These are phyloP conservation scores for Chaetura pelagica DNA, from an alignment of 2,113 vertebrate species.

Conservation along the genomic window DNA sequence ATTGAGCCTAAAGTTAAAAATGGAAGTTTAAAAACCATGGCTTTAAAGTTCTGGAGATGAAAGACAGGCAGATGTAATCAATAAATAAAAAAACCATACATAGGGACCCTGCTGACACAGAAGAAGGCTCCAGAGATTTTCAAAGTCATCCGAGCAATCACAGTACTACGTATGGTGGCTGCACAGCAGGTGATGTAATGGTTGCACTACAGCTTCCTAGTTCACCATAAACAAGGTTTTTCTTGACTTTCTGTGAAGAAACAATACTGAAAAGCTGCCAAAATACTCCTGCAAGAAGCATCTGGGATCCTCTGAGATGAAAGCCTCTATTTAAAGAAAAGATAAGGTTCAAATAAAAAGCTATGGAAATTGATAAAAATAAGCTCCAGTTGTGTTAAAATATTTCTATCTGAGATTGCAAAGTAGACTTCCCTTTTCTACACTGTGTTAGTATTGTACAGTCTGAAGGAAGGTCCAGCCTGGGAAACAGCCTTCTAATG, in stretches of 20 bases:
- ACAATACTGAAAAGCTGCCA: conserved; percentile 45
- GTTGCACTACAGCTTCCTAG: neutral
- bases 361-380: conserved; percentile 50
- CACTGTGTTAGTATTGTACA: neutral
- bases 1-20: neutral
- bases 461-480: neutral
- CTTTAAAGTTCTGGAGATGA: neutral
- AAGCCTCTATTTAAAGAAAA: conserved; percentile 34
- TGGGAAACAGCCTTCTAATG: neutral
- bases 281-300: neutral
- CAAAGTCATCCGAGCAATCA: neutral
- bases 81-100: neutral
- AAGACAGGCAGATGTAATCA: neutral
- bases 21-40: neutral
- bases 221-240: neutral
- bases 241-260: conserved; percentile 4
- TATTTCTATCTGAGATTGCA: conserved; percentile 30
- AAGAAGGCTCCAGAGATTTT: neutral
- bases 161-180: neutral
- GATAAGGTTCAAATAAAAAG: conserved; percentile 33
- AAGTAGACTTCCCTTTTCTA: neutral
- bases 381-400: conserved; percentile 20
- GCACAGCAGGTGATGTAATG: neutral
- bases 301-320: conserved; percentile 37
- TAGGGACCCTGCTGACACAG: neutral